Percentiles rank a stretch among this genome's conserved stretches.
These are phyloP conservation scores for Spisula solida DNA, from an alignment of 2,888 invertebrate genomes.

Conservation along the genomic window DNA sequence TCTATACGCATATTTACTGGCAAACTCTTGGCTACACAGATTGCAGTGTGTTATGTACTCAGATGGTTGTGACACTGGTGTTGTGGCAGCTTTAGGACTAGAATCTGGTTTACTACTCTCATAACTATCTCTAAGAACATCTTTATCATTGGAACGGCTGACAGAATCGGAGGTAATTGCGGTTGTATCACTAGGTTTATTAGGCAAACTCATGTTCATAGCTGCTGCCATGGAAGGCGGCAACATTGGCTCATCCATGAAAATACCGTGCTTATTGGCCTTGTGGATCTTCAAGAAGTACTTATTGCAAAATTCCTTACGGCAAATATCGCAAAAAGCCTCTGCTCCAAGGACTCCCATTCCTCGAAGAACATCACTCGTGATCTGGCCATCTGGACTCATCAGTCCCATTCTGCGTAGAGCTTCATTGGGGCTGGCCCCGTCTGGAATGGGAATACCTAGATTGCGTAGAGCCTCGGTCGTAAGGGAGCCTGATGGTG, in stretches of 20 bases:
- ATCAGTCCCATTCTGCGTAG: slow-evolving; percentile 68
- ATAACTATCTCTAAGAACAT: slow-evolving; percentile 69
- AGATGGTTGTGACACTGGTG: slow-evolving; percentile 70
- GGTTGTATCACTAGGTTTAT: slow-evolving; percentile 74
- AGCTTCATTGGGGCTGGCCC: slow-evolving; percentile 68
- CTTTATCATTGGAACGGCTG: slow-evolving; percentile 68
- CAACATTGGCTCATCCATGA: slow-evolving; percentile 74
- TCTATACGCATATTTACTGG: slow-evolving; percentile 92
- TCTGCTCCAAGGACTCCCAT: slow-evolving; percentile 89
- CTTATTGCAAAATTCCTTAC: slow-evolving; percentile 88
- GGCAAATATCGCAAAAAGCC: slow-evolving; percentile 97
- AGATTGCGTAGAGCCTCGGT: slow-evolving; percentile 68
- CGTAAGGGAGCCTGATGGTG: slow-evolving; percentile 67
- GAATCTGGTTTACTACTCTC: slow-evolving; percentile 71
- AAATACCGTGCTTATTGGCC: slow-evolving; percentile 87
- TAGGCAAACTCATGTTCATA: slow-evolving; percentile 69
- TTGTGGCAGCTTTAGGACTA: slow-evolving; percentile 76
- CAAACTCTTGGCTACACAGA: slow-evolving; percentile 92
- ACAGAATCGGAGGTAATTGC: slow-evolving; percentile 70
- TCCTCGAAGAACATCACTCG: slow-evolving; percentile 74
- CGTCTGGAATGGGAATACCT: slow-evolving; percentile 71
- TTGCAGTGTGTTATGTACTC: slow-evolving; percentile 81
- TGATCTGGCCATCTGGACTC: slow-evolving; percentile 68
- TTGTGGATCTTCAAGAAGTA: slow-evolving; percentile 87
- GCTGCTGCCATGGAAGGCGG: slow-evolving; percentile 68